Percentiles rank a stretch among this genome's conserved stretches.
Evolutionary conservation across 2,797 vertebrate species (phyloP).

Genomic region (Coluber constrictor): DNA sequence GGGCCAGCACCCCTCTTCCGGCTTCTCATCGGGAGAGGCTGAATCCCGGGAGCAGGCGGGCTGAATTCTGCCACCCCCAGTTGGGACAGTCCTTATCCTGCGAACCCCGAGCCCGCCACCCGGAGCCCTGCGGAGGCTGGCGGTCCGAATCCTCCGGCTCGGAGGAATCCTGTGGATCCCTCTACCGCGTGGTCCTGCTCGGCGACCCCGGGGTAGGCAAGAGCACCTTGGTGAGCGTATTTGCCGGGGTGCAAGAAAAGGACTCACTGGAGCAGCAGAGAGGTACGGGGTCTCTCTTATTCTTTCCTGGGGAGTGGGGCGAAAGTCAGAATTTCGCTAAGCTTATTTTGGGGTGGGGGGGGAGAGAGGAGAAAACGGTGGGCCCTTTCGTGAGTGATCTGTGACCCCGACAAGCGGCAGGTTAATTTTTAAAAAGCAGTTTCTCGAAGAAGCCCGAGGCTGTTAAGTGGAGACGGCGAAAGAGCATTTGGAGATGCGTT

Average conservation of each 20-base stretch:
- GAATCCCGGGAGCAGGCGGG: constrained; percentile 36
- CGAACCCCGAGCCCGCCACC: constrained; percentile 73
- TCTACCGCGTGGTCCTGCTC: constrained; percentile 86
- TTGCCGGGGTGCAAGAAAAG: constrained; percentile 85
- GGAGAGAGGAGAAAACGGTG: no score
- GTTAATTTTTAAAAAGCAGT: no score
- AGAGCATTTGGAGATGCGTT: not conserved
- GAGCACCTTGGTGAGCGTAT: constrained; percentile 85
- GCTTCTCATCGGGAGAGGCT: constrained; percentile 36
- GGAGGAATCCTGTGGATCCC: constrained; percentile 74
- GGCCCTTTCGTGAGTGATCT: no score
- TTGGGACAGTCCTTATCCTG: constrained; percentile 80
- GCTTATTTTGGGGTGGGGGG: not conserved
- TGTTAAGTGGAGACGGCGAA: no score
- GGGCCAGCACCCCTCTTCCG: constrained; percentile 84
- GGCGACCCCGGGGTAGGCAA: constrained; percentile 92
- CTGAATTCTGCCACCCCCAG: constrained; percentile 55
- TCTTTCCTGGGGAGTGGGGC: no score
- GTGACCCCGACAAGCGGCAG: no score
- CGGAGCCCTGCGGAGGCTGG: constrained; percentile 70
- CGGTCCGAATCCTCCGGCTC: constrained; percentile 82
- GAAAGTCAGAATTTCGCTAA: not conserved
- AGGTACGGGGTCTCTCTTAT: constrained; percentile 70
- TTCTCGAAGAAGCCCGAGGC: no score
- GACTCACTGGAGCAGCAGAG: constrained; percentile 78